Evolutionary conservation across 1,140 invertebrate species (phyloP).

Genomic region (Phortica variegata): DNA sequence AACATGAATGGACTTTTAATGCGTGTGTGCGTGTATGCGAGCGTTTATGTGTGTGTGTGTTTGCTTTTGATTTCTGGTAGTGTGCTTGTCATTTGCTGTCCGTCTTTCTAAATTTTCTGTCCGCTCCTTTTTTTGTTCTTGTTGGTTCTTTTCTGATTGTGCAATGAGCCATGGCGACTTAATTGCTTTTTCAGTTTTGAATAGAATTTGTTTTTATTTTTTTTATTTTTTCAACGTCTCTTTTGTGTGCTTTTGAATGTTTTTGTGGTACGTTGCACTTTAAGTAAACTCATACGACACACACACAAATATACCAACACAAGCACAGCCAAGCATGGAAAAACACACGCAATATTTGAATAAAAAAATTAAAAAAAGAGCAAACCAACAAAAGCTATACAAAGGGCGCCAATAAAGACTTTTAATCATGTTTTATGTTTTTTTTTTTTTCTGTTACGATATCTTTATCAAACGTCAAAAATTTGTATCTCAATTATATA

Average conservation of each 20-base stretch:
- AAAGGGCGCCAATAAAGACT: too few species aligned
- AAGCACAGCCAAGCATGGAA: too few species aligned
- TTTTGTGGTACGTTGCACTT: slow-evolving; percentile 50
- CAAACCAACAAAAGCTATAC: too few species aligned
- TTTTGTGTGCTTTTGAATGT: slow-evolving; percentile 20
- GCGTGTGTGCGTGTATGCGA: too few species aligned
- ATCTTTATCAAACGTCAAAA: too few species aligned
- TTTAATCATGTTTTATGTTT: too few species aligned
- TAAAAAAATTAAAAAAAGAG: too few species aligned
- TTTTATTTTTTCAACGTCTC: slow-evolving; percentile 2
- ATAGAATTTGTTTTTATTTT: slow-evolving; percentile 7
- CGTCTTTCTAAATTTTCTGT: slow-evolving; percentile 1
- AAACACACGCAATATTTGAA: too few species aligned
- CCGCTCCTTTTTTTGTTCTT: slow-evolving; percentile 4
- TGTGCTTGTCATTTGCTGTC: background rate
- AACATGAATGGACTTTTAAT: too few species aligned
- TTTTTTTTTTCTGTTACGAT: too few species aligned
- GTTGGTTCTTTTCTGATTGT: slow-evolving; percentile 51
- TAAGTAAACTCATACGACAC: slow-evolving; percentile 26
- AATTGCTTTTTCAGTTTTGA: slow-evolving; percentile 51
- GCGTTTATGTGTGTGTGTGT: too few species aligned
- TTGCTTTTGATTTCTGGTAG: slow-evolving; percentile 19
- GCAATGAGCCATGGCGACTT: slow-evolving; percentile 53
- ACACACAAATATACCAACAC: slow-evolving; percentile 9
- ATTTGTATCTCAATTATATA: too few species aligned